Percentiles rank a stretch among this genome's conserved stretches.
These are phyloP conservation scores for Leucopternis melanops DNA, from an alignment of 2,113 vertebrate species.

Conservation along the genomic window DNA sequence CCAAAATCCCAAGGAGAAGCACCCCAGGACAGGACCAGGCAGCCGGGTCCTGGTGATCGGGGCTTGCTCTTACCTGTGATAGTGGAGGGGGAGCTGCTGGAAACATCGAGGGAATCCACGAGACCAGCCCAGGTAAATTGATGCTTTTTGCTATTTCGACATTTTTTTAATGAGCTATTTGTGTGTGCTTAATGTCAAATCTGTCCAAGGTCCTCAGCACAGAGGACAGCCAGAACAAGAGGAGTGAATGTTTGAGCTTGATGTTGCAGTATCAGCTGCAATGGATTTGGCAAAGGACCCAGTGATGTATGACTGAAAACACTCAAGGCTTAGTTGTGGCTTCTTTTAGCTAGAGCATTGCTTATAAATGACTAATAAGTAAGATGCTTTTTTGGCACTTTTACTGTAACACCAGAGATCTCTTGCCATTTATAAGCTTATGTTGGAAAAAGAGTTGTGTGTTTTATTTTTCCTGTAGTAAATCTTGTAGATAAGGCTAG, in stretches of 20 bases:
- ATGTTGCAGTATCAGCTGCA: background rate
- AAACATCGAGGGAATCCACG: background rate
- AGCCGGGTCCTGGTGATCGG: background rate
- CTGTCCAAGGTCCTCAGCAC: background rate
- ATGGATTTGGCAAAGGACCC: background rate
- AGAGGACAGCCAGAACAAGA: background rate
- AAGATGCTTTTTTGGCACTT: background rate
- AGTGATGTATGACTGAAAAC: background rate
- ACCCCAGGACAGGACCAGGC: constrained; percentile 8
- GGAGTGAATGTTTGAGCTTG: background rate
- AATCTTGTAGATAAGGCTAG: background rate
- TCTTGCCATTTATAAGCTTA: constrained; percentile 3
- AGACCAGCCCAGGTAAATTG: constrained; percentile 62
- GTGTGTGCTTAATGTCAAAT: background rate
- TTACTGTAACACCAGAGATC: background rate
- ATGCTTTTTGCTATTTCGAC: background rate
- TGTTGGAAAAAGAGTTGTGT: background rate
- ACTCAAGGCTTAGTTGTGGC: background rate
- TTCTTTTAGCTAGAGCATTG: background rate
- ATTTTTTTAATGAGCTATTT: fast-evolving
- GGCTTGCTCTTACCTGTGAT: background rate
- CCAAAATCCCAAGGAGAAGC: background rate
- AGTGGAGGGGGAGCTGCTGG: constrained; percentile 40
- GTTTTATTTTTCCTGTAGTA: background rate
- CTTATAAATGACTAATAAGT: background rate